Percentiles rank a stretch among this genome's conserved stretches.
Evolutionary conservation across 2,797 vertebrate genomes (phyloP).

Genomic region (Hipposideros larvatus): DNA sequence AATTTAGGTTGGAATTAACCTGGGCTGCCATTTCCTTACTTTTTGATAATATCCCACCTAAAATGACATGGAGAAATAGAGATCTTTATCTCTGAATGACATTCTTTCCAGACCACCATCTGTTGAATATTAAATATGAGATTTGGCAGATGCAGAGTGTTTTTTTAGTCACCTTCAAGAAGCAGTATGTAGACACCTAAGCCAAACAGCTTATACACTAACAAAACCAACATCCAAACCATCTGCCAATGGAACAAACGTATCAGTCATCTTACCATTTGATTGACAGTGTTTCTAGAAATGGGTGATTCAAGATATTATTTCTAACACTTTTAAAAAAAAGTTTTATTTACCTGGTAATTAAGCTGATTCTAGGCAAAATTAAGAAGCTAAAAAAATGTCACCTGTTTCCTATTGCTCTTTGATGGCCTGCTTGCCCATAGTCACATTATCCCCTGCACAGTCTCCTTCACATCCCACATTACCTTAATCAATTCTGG

Average conservation of each 20-base stretch:
- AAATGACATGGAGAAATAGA: constrained; percentile 34
- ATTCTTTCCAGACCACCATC: constrained; percentile 61
- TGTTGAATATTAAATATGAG: constrained; percentile 67
- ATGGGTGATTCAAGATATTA: constrained; percentile 24
- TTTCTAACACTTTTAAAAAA: background rate
- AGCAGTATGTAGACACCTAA: background rate
- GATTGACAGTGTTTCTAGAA: constrained; percentile 57
- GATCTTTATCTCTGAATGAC: constrained; percentile 37
- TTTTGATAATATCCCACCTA: background rate
- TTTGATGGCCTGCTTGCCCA: background rate
- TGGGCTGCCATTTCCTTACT: background rate
- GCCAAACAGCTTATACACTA: constrained; percentile 47
- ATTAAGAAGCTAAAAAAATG: background rate
- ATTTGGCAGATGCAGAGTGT: constrained; percentile 56
- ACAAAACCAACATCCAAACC: constrained; percentile 54
- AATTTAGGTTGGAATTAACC: constrained; percentile 21
- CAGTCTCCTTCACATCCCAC: background rate
- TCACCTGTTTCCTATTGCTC: background rate
- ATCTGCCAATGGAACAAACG: constrained; percentile 49
- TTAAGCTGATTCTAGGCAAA: constrained; percentile 5
- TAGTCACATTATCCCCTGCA: background rate
- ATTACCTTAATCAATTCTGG: background rate
- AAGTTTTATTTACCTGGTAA: background rate
- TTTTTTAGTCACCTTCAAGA: constrained; percentile 68
- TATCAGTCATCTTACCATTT: constrained; percentile 43